Conservation (phyloP, 1,140 invertebrate genomes). For the Pemphigus obesinymphae region DNA sequence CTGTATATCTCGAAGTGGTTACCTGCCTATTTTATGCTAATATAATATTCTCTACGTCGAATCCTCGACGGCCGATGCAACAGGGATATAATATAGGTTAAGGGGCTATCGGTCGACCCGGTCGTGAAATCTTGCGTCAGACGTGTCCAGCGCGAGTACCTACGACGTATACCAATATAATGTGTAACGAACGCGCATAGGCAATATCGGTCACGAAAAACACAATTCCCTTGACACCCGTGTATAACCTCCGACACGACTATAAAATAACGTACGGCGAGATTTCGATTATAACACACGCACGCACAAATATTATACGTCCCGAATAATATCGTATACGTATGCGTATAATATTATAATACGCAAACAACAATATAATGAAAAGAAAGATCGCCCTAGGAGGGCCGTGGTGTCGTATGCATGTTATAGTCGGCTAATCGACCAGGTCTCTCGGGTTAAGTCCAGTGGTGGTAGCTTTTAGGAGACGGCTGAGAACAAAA, state of each 20-base stretch:
- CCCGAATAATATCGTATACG: neutral
- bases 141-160: neutral
- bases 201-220: conserved; percentile 31
- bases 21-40: too few relatives aligned
- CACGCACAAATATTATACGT: neutral
- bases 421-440: neutral
- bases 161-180: neutral
- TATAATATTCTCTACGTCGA: too few relatives aligned
- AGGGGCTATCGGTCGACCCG: neutral
- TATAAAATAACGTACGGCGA: neutral
- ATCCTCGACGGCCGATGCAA: neutral
- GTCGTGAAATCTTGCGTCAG: neutral
- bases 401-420: neutral
- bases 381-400: conserved; percentile 19
- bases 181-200: neutral
- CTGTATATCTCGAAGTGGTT: too few relatives aligned
- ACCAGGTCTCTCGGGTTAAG: conserved; percentile 28
- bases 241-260: conserved; percentile 25
- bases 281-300: conserved; percentile 21
- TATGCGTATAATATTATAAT: neutral
- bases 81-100: neutral
- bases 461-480: neutral
- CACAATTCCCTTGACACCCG: conserved; percentile 18
- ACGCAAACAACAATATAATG: neutral
- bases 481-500: neutral